A percentile compares a stretch with the other conserved stretches of the same genome.
Conservation (phyloP, 1,140 invertebrate species). For the Drosophila busckii region DNA sequence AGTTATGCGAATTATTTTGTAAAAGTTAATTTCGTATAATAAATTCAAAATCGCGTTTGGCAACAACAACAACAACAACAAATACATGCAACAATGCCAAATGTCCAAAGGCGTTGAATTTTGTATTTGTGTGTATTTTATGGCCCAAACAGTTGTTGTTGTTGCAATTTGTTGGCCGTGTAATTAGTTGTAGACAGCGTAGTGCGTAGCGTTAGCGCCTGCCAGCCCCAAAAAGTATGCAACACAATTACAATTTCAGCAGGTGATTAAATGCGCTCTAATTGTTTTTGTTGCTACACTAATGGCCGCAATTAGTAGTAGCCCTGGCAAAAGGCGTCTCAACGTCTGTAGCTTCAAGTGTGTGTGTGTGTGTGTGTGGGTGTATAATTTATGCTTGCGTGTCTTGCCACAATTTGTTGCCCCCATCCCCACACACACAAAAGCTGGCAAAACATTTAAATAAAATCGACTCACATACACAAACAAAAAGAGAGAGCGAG, state of each 20-base stretch:
- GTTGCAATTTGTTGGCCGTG: slow-evolving; percentile 16
- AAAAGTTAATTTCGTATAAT: slow-evolving; percentile 76
- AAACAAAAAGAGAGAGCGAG: no score
- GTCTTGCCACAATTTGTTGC: slow-evolving; percentile 49
- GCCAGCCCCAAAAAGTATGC: slow-evolving; percentile 55
- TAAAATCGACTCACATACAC: slow-evolving; percentile 52
- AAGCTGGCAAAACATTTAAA: slow-evolving; percentile 71
- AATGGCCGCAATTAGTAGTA: slow-evolving; percentile 68
- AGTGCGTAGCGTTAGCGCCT: neutral
- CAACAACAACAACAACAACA: no score
- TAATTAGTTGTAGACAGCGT: slow-evolving; percentile 36
- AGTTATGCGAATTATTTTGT: slow-evolving; percentile 75
- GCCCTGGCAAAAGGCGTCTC: no score
- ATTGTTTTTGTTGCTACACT: slow-evolving; percentile 69
- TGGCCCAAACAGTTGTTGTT: slow-evolving; percentile 15
- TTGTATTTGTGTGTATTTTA: slow-evolving; percentile 40
- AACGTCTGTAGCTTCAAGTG: slow-evolving; percentile 14
- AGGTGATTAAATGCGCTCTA: slow-evolving; percentile 78
- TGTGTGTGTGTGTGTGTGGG: neutral
- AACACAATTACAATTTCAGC: slow-evolving; percentile 77
- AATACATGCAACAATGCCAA: slow-evolving; percentile 30
- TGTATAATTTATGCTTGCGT: slow-evolving; percentile 65
- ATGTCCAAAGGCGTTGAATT: slow-evolving; percentile 17
- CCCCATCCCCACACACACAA: slow-evolving; percentile 18
- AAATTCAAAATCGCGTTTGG: slow-evolving; percentile 72